Base-by-base conservation (phyloP, 1,140 invertebrate genomes). In the Steinernema khuongi region DNA sequence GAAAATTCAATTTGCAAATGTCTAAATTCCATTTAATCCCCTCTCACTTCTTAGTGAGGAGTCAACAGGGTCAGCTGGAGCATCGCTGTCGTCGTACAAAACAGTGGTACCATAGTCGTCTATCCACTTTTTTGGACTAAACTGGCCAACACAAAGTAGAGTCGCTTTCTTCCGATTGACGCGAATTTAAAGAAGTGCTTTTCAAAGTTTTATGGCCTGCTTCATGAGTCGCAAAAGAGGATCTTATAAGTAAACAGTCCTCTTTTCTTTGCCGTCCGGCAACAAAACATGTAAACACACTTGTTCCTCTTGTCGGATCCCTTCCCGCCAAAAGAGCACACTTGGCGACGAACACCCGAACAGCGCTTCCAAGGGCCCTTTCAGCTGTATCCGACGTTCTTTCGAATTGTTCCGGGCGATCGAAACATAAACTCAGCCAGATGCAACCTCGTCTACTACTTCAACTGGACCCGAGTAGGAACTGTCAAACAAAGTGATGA, bases 381-480 rank as follows among this genome's bases (percentile, higher is more conserved):
- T 30, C 73, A 85, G 80, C 70, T 85, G 28, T 85, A 79, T 69
- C 81, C 80, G 14, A 85, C 80, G 0, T 85, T 85, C 72, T 85
- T 94, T 87, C 91, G 94, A 22, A 92, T 96, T 74, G 94, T 96
- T 29, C 94, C 94, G 1, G 94, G 92, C 32, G 94, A 96, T 86
- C 94, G 93, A 83, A 94, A 95, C 41, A 95, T 97, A 87, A 98
- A 97, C 87, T 89, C 91, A 1, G 94, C 96, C 0, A 89, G 94
- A 31, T 89, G 97, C 31, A 90, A 92, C 1, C 88, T 99, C 1
- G 88, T 98, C 66, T 89, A 91, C 80, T 89, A 91, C 81, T 98
- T 94, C 88, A 97, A 97, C 86, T 99, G 96, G 96, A 97, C 93
- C 0, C 89, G 93, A 70, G 94, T 99, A 14, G 95, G 94, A 0